Evolutionary conservation across 2,888 invertebrate species (phyloP).

Genomic region (Drosophila cognata): DNA sequence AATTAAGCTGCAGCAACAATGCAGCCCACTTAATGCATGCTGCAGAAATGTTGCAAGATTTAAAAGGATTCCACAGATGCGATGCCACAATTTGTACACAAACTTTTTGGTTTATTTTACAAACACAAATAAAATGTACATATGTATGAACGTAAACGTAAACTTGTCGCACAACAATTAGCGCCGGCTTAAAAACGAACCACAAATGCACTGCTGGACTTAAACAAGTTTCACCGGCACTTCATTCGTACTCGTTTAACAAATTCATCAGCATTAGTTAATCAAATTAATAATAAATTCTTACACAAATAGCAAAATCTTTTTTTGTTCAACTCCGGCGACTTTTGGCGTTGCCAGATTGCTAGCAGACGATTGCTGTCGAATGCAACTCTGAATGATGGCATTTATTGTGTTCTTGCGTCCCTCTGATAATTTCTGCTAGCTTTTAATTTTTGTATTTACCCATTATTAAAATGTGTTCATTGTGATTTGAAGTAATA

Average conservation of each 20-base stretch:
- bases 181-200: neutral
- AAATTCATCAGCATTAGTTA: neutral
- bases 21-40: neutral
- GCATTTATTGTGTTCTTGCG: constrained; percentile 37
- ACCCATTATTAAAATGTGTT: neutral
- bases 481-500: neutral
- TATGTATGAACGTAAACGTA: constrained; percentile 5
- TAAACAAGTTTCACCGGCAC: neutral
- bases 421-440: constrained; percentile 1
- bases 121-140: constrained; percentile 30
- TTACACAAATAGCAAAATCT: constrained; percentile 10
- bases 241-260: neutral
- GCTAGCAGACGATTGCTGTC: constrained; percentile 18
- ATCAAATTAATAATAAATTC: constrained; percentile 17
- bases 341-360: constrained; percentile 46
- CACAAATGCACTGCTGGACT: neutral
- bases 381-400: constrained; percentile 46
- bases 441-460: neutral
- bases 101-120: constrained; percentile 40
- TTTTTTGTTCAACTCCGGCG: constrained; percentile 59
- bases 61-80: neutral
- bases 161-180: constrained; percentile 10
- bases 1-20: neutral
- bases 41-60: neutral
- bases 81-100: constrained; percentile 43